Evolutionary conservation across 2,888 invertebrate genomes (phyloP).

Genomic region (Poecilus cupreus): DNA sequence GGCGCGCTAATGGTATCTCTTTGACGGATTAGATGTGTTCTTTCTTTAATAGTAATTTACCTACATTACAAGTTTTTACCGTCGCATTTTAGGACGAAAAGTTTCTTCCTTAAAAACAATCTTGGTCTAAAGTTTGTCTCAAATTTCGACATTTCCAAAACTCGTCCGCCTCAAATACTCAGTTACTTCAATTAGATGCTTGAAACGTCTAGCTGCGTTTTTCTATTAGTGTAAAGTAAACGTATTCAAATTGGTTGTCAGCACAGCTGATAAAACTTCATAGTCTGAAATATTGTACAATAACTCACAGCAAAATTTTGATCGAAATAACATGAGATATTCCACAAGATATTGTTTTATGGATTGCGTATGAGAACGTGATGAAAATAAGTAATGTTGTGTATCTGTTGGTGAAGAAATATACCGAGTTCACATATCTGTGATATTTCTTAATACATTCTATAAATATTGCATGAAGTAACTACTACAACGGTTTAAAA

Average conservation of each 20-base stretch:
- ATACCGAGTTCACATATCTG: conserved; percentile 16
- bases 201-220: not conserved
- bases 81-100: too few relatives aligned
- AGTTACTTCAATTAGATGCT: not conserved
- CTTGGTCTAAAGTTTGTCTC: too few relatives aligned
- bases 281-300: conserved; percentile 35
- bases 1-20: too few relatives aligned
- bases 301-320: conserved; percentile 48
- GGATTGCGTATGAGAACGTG: conserved; percentile 48
- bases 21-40: too few relatives aligned
- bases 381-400: conserved; percentile 49
- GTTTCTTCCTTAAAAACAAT: too few relatives aligned
- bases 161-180: too few relatives aligned
- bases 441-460: conserved; percentile 39
- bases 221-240: not conserved
- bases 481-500: conserved; percentile 16
- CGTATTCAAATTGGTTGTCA: conserved; percentile 34
- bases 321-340: conserved; percentile 42
- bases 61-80: too few relatives aligned
- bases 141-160: too few relatives aligned
- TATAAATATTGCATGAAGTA: conserved; percentile 40
- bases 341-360: conserved; percentile 51
- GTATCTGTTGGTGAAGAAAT: conserved; percentile 28
- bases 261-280: conserved; percentile 36
- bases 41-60: too few relatives aligned